Evolutionary conservation across 2,797 vertebrate species (phyloP).

Genomic region (Neosilurus hyrtlii): DNA sequence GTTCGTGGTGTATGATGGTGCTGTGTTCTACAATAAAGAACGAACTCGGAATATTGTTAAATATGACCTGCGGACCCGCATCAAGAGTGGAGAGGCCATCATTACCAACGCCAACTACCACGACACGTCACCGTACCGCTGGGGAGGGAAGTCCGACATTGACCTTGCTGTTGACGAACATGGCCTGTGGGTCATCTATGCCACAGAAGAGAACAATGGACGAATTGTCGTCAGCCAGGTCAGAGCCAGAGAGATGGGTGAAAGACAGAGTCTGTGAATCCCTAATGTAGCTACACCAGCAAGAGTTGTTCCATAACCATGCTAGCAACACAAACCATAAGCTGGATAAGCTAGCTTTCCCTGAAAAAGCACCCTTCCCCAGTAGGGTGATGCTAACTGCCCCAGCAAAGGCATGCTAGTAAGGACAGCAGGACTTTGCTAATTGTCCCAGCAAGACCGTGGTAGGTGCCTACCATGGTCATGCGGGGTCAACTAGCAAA

Average conservation of each 20-base stretch:
- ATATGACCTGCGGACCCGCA: slow-evolving; percentile 89
- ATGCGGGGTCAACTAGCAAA: no score
- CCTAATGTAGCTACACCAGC: not conserved
- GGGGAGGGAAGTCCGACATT: slow-evolving; percentile 94
- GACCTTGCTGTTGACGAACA: slow-evolving; percentile 93
- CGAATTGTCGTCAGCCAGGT: slow-evolving; percentile 89
- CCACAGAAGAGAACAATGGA: slow-evolving; percentile 89
- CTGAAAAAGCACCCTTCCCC: no score
- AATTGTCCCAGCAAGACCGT: not conserved
- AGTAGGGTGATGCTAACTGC: no score
- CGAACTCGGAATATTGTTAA: slow-evolving; percentile 91
- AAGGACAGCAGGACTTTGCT: no score
- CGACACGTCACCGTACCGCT: slow-evolving; percentile 91
- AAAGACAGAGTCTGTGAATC: not conserved
- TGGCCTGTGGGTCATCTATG: slow-evolving; percentile 92
- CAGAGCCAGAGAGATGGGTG: slow-evolving; percentile 50
- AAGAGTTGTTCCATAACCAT: not conserved
- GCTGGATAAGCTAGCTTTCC: not conserved
- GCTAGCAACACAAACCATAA: not conserved
- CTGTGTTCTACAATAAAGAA: slow-evolving; percentile 95
- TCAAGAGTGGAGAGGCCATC: slow-evolving; percentile 83
- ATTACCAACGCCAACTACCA: slow-evolving; percentile 92
- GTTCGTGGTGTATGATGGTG: slow-evolving; percentile 92
- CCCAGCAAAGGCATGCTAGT: no score
- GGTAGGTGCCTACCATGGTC: rapidly evolving